Evolutionary conservation across 2,888 invertebrate genomes (phyloP).

Genomic region (Watsonalla cultraria): DNA sequence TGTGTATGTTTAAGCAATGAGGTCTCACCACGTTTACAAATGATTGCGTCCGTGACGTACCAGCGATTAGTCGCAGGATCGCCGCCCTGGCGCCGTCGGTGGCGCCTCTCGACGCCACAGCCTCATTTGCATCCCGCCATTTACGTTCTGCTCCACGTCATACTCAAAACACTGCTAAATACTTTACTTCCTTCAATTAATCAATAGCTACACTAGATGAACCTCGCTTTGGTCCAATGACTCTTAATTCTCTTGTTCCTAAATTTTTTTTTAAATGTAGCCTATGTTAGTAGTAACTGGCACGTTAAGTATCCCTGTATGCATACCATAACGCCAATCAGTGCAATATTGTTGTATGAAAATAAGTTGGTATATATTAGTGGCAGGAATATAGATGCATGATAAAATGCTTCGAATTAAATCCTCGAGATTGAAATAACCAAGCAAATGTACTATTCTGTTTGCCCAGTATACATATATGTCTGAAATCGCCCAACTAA

Average conservation of each 20-base stretch:
- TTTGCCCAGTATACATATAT: too few relatives aligned
- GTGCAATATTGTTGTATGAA: too few relatives aligned
- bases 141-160: slow-evolving; percentile 33
- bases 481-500: too few relatives aligned
- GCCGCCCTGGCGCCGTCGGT: slow-evolving; percentile 36
- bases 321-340: too few relatives aligned
- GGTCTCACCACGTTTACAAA: not conserved
- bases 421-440: too few relatives aligned
- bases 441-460: too few relatives aligned
- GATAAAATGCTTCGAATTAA: too few relatives aligned
- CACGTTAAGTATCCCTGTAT: too few relatives aligned
- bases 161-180: not conserved
- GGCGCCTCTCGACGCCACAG: slow-evolving; percentile 45
- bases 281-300: too few relatives aligned
- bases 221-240: not conserved
- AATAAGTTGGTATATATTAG: too few relatives aligned
- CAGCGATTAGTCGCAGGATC: slow-evolving; percentile 38
- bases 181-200: not conserved
- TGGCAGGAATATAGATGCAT: too few relatives aligned
- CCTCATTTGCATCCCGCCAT: slow-evolving; percentile 62
- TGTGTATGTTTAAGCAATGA: not conserved
- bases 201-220: not conserved
- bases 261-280: not conserved
- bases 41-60: slow-evolving; percentile 11
- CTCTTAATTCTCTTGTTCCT: not conserved